Conservation (phyloP, 2,113 vertebrate species). For the Panurus biarmicus region DNA sequence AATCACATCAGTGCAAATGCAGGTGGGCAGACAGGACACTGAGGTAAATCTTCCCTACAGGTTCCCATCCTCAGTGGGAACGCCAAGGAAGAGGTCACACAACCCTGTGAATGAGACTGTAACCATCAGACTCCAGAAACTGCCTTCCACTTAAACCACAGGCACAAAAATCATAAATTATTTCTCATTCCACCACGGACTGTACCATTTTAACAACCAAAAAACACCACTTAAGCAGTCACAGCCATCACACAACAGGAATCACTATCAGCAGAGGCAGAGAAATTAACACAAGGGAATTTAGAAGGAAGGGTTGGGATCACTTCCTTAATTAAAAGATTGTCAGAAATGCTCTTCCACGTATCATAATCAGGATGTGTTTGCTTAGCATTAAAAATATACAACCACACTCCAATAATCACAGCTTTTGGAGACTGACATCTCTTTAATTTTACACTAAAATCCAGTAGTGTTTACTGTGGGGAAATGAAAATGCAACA, state of each 20-base stretch:
- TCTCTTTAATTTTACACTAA: background rate
- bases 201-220: background rate
- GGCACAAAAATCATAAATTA: background rate
- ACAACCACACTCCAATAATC: background rate
- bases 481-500: background rate
- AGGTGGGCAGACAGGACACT: background rate
- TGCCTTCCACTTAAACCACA: background rate
- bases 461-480: background rate
- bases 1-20: background rate
- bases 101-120: background rate
- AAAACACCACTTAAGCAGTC: background rate
- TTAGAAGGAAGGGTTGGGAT: background rate
- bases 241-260: background rate
- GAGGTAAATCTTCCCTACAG: background rate
- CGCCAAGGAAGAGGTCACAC: background rate
- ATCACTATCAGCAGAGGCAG: background rate
- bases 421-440: background rate
- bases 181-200: background rate
- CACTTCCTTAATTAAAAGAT: background rate
- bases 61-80: background rate
- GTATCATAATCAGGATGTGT: background rate
- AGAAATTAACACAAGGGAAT: background rate
- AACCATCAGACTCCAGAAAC: background rate
- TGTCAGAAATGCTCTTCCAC: background rate
- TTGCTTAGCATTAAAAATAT: background rate